Percentiles rank a stretch among this genome's conserved stretches.
These are phyloP conservation scores for Cyprinus carpio DNA, from an alignment of 2,113 vertebrate genomes.

Conservation along the genomic window DNA sequence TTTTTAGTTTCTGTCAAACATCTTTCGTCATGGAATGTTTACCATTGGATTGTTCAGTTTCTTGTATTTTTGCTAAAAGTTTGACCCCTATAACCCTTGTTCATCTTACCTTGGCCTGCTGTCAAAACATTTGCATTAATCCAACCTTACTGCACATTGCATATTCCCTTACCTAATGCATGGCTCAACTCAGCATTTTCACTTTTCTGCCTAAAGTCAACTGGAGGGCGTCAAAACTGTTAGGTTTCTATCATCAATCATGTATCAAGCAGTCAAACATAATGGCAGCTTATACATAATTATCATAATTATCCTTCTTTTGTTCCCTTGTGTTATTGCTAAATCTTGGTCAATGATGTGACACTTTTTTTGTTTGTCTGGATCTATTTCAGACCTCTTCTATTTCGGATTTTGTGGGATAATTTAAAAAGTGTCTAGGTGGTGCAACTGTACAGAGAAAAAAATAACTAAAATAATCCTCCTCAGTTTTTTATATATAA, in stretches of 20 bases:
- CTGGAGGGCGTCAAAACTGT: slow-evolving; percentile 11
- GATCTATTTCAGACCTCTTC: background rate
- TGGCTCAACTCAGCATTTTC: slow-evolving; percentile 43
- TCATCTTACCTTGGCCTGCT: slow-evolving; percentile 40
- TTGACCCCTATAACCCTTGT: slow-evolving; percentile 61
- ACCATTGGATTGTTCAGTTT: slow-evolving; percentile 36
- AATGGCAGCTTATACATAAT: slow-evolving; percentile 16
- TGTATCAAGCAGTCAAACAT: background rate
- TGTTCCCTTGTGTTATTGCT: background rate
- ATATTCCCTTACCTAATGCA: slow-evolving; percentile 31
- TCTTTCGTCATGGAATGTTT: slow-evolving; percentile 23
- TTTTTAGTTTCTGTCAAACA: slow-evolving; percentile 42
- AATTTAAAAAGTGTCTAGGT: background rate
- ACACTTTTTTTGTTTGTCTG: background rate
- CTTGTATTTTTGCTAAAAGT: slow-evolving; percentile 54
- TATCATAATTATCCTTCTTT: slow-evolving; percentile 14
- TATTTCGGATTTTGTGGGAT: background rate
- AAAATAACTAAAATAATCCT: background rate
- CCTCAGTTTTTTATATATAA: no score
- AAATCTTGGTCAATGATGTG: background rate
- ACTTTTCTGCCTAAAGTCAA: slow-evolving; percentile 37
- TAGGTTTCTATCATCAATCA: background rate
- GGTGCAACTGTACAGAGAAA: background rate
- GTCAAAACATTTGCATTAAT: slow-evolving; percentile 46
- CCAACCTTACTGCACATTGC: slow-evolving; percentile 31